Percentiles rank a stretch among this genome's conserved stretches.
These are phyloP conservation scores for Coelogynopora nodosa DNA, from an alignment of 2,888 invertebrate genomes.

Conservation along the genomic window DNA sequence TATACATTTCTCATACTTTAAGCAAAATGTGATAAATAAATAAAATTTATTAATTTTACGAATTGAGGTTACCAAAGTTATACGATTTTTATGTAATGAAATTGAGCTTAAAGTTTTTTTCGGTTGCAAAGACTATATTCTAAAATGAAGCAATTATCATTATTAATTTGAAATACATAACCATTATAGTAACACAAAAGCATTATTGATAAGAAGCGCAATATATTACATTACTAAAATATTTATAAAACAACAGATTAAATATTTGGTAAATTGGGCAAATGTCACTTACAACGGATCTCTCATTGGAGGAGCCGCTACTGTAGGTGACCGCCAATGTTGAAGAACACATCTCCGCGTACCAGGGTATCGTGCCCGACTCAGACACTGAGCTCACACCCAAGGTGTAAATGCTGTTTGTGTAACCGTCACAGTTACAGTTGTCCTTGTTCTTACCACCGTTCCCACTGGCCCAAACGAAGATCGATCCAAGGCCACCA, in stretches of 20 bases:
- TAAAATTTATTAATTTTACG: too few relatives aligned
- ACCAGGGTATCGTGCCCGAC: conserved; percentile 73
- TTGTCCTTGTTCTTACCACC: conserved; percentile 82
- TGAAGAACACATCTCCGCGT: conserved; percentile 96
- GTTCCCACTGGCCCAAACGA: conserved; percentile 98
- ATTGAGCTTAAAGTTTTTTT: too few relatives aligned
- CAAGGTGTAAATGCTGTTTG: conserved; percentile 95
- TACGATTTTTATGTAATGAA: too few relatives aligned
- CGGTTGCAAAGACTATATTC: too few relatives aligned
- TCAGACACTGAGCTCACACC: conserved; percentile 81
- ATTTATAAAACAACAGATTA: too few relatives aligned
- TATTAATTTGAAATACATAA: too few relatives aligned
- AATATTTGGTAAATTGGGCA: too few relatives aligned
- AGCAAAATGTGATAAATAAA: too few relatives aligned
- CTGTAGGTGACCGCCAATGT: conserved; percentile 96
- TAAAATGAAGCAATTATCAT: neutral
- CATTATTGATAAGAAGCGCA: neutral
- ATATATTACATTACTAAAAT: neutral
- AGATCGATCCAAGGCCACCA: conserved; percentile 88
- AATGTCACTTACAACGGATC: conserved; percentile 63
- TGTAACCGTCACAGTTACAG: conserved; percentile 98
- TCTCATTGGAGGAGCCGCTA: conserved; percentile 78
- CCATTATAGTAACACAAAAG: neutral
- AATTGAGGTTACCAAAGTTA: too few relatives aligned
- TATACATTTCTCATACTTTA: too few relatives aligned